These are phyloP conservation scores for Diplazon laetatorius DNA, from an alignment of 2,888 invertebrate genomes.

Conservation along the genomic window DNA sequence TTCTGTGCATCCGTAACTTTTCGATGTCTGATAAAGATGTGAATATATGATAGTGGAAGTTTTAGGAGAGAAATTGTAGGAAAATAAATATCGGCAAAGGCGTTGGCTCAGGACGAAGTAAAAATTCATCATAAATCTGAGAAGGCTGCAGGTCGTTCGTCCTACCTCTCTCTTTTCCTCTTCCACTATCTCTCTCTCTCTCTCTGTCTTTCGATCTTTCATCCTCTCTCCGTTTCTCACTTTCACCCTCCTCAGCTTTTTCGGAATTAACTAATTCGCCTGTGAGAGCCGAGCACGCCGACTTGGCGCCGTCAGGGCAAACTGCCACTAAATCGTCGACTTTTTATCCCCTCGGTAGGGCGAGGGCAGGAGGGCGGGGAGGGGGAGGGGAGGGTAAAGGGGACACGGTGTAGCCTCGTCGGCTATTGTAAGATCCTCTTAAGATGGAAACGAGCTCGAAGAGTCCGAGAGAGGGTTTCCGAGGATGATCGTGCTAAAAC, in stretches of 20 bases:
- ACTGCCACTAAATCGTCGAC: conserved; percentile 67
- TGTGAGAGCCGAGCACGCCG: conserved; percentile 50
- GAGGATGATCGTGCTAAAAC: conserved; percentile 73
- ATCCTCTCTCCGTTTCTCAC: background rate
- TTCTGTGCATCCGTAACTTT: no score
- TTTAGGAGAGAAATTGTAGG: background rate
- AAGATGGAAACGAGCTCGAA: conserved; percentile 13
- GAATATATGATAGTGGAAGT: conserved; percentile 2
- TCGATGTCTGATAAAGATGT: no score
- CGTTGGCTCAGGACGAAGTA: conserved; percentile 17
- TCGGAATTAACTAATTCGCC: conserved; percentile 63
- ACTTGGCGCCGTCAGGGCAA: conserved; percentile 62
- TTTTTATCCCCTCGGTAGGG: conserved; percentile 64
- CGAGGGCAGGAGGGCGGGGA: conserved; percentile 32
- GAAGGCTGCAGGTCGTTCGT: conserved; percentile 31
- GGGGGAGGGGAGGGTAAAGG: no score
- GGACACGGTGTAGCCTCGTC: conserved; percentile 49
- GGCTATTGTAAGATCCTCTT: conserved; percentile 28
- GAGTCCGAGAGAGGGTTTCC: conserved; percentile 57
- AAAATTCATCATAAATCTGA: conserved; percentile 31
- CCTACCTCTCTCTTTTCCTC: conserved; percentile 1
- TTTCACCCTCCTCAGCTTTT: conserved; percentile 30
- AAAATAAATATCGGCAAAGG: conserved; percentile 30
- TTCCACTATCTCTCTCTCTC: background rate
- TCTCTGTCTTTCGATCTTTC: conserved; percentile 36